These are phyloP conservation scores for Oeneis ivallda DNA, from an alignment of 2,888 invertebrate genomes.

Conservation along the genomic window DNA sequence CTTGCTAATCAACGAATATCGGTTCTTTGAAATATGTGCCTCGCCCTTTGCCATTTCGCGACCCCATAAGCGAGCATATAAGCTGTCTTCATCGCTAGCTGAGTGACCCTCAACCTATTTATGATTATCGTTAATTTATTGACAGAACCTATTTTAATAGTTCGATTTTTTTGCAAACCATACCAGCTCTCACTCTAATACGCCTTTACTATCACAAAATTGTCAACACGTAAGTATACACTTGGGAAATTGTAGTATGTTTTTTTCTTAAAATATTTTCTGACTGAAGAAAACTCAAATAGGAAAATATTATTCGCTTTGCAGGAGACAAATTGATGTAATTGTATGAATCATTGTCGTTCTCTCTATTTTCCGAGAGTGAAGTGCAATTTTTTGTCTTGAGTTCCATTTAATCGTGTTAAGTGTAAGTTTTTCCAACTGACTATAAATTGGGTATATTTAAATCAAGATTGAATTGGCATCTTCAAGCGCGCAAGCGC, in stretches of 20 bases:
- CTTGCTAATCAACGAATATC: too few relatives aligned
- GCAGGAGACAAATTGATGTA: constrained; percentile 13
- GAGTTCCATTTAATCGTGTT: not conserved
- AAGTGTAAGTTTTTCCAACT: too few relatives aligned
- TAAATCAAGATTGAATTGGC: too few relatives aligned
- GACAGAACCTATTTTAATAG: not conserved
- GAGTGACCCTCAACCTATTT: too few relatives aligned
- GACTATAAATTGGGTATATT: too few relatives aligned
- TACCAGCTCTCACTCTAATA: constrained; percentile 19
- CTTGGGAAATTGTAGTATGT: constrained; percentile 23
- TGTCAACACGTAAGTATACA: constrained; percentile 25
- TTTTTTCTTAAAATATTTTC: constrained; percentile 25
- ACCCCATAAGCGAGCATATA: too few relatives aligned
- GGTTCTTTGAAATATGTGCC: too few relatives aligned
- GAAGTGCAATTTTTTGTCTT: not conserved
- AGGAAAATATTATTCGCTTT: constrained; percentile 18
- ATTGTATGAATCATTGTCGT: constrained; percentile 6
- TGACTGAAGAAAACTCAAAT: constrained; percentile 10
- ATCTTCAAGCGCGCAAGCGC: too few relatives aligned
- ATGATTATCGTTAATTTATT: too few relatives aligned
- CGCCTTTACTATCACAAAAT: constrained; percentile 26
- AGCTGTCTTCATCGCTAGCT: too few relatives aligned
- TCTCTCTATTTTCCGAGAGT: not conserved
- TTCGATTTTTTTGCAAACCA: not conserved
- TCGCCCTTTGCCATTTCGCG: too few relatives aligned